Evolutionary conservation across 2,113 vertebrate species (phyloP), one percentile per base, ranked within the genome.

Genomic region (Apaloderma vittatum): DNA sequence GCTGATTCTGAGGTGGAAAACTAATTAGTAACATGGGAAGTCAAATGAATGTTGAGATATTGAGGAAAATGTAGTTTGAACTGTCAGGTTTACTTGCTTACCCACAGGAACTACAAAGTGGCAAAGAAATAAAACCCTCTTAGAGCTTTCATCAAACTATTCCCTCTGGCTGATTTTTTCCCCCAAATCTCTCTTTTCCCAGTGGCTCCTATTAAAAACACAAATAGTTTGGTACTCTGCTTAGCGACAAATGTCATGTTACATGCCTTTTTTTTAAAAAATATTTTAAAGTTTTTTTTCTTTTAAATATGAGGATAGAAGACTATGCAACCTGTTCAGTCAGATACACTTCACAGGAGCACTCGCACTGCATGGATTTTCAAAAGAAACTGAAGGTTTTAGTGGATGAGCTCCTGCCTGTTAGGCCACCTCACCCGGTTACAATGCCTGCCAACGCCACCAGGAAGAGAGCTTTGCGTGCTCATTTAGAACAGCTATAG

Each of bases 21-120:
- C 97, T 96, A 97, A 97, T 98, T 95, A 97, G 80, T 82, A 90
- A 96, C 94, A 81, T 26, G 73, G 82, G 92, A 97, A 71, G 91
- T 80, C 12, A 19, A 95, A 94, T 68, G 86, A 92, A 89, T 96
- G 94, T 95, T 95, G 91, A 97, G 86, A 61, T 88, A 94, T 57
- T 92, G 94, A 96, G 80, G 81, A 94, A 96, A 97, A 97, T 52
- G 48, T 76, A 90, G 89, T 91, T 95, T 93, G 95, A 97, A 94
- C 86, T 96, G 92, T 96, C 96, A 97, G 61, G 78, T 96, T 97
- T 93, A 94, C 82, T 94, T 8, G 15, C 82, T 94, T 92, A 94
- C 93, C 91, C 96, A 95, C 45, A 96, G 94, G 94, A 97, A 89
- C 89, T 91, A 95, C 94, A 97, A 96, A 96, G 91, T 22, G 91